Evolutionary conservation across 2,797 vertebrate genomes (phyloP).

Genomic region (Rhabdophis nuchalis): DNA sequence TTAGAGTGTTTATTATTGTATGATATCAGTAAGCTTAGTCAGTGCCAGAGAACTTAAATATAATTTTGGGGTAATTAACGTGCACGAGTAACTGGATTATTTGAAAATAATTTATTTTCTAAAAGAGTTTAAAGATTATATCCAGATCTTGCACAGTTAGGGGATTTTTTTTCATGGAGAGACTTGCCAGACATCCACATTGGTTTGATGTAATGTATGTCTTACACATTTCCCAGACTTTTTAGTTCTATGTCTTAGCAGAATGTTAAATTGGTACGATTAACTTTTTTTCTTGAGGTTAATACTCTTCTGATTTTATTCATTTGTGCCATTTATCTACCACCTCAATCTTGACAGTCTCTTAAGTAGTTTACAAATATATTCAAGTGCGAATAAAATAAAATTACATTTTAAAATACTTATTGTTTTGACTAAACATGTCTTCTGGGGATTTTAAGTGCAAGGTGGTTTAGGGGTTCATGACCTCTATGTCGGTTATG

Average conservation of each 20-base stretch:
- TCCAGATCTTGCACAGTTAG: neutral
- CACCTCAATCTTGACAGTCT: neutral
- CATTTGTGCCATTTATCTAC: neutral
- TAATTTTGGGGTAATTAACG: neutral
- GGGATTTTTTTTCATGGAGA: neutral
- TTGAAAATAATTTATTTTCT: neutral
- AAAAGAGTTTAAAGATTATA: neutral
- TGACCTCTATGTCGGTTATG: neutral
- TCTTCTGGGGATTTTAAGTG: neutral
- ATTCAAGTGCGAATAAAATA: neutral
- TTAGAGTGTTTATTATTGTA: neutral
- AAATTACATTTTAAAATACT: neutral
- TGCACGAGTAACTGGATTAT: neutral
- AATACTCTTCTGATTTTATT: neutral
- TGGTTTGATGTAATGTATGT: neutral
- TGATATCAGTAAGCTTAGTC: neutral
- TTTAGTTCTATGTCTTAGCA: neutral
- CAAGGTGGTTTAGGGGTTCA: neutral
- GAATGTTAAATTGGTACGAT: neutral
- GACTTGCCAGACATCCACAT: neutral
- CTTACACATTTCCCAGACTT: neutral
- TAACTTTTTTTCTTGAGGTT: neutral
- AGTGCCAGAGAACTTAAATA: neutral
- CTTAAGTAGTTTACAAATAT: neutral
- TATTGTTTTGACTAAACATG: neutral